These are phyloP conservation scores for Megaceryle torquata DNA, from an alignment of 2,113 vertebrate genomes.

Conservation along the genomic window DNA sequence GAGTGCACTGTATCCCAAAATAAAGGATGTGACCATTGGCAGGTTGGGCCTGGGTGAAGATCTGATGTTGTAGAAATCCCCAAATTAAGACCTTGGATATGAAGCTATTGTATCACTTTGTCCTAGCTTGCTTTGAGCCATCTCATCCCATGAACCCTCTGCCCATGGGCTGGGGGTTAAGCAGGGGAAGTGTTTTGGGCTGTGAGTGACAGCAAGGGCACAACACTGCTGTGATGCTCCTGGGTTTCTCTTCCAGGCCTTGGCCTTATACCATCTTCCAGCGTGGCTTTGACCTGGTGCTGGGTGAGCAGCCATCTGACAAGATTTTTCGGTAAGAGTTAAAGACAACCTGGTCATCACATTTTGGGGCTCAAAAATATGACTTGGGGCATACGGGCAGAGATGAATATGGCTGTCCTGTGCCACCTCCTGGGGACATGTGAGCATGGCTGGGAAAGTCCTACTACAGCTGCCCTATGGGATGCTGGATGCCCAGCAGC, in stretches of 20 bases:
- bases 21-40: rapidly evolving
- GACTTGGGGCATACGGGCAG: rapidly evolving
- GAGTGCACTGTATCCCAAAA: rapidly evolving
- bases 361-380: not conserved
- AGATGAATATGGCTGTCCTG: not conserved
- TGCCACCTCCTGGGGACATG: conserved; percentile 15
- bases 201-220: too few relatives aligned
- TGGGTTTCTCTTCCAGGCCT: conserved; percentile 78
- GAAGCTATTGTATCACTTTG: not conserved
- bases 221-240: not conserved
- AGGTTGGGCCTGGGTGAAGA: not conserved
- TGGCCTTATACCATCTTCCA: conserved; percentile 99
- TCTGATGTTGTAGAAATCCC: not conserved
- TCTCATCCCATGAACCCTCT: not conserved
- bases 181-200: not conserved
- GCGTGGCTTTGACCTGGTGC: conserved; percentile 95
- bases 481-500: not conserved
- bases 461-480: not conserved
- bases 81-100: not conserved
- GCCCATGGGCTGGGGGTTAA: not conserved
- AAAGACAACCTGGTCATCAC: not conserved
- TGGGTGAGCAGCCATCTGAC: conserved; percentile 98
- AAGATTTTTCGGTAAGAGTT: conserved; percentile 92
- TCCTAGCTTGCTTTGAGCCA: not conserved
- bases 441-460: not conserved